Percentiles rank a stretch among this genome's conserved stretches.
These are phyloP conservation scores for Lasioglossum calceatum DNA, from an alignment of 2,888 invertebrate genomes.

Conservation along the genomic window DNA sequence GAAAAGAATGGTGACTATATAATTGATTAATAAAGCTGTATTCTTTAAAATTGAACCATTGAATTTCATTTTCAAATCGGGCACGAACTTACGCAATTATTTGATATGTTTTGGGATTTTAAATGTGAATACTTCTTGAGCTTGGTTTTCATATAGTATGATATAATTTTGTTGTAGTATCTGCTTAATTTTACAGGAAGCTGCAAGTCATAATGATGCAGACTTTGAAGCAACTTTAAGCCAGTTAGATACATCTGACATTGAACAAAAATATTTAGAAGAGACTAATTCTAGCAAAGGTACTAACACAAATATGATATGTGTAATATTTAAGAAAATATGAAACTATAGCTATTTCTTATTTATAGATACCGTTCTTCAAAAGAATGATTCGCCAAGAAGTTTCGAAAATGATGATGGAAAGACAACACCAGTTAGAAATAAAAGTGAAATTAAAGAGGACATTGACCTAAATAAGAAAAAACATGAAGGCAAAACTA, in stretches of 20 bases:
- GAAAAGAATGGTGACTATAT: too few species aligned
- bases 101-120: not conserved
- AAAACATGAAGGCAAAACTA: conserved; percentile 16
- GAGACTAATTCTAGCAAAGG: conserved; percentile 33
- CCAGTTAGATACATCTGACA: conserved; percentile 86
- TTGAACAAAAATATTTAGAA: conserved; percentile 83
- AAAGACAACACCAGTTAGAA: conserved; percentile 40
- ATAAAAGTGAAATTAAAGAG: conserved; percentile 34
- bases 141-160: not conserved
- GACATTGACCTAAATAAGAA: not conserved
- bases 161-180: not conserved
- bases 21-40: too few species aligned
- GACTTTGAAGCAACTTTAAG: conserved; percentile 89
- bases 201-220: conserved; percentile 86
- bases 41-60: too few species aligned
- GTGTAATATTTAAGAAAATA: not conserved
- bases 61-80: too few species aligned
- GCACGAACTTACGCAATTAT: too few species aligned
- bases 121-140: not conserved
- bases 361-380: conserved; percentile 13
- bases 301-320: not conserved
- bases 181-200: conserved; percentile 45
- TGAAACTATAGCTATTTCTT: not conserved
- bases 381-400: conserved; percentile 10
- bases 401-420: conserved; percentile 32